Base-by-base conservation (phyloP, 2,888 invertebrate species). In the Timema podura region DNA sequence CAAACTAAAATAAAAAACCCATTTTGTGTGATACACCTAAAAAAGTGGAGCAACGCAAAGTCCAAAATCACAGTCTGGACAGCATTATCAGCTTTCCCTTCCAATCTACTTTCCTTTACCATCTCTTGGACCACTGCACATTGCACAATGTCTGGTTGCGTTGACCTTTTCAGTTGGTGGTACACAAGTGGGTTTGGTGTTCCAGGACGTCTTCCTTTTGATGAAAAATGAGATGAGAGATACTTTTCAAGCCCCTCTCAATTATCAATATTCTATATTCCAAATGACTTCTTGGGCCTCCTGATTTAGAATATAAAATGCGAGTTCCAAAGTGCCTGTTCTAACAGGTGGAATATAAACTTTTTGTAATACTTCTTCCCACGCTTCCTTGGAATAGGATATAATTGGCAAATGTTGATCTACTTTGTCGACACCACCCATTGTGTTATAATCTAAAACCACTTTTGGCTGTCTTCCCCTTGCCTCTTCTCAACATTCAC, bases 1-100 rank as follows among this genome's bases (percentile, higher is more conserved):
- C 30, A 30, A 30, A 30, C 30, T 3, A 30, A 30, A n/a, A n/a
- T n/a, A n/a, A n/a, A 30, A 30, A 30, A 30, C 30, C 1, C 30
- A 16, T 61, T 30, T 61, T 6, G 61, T 61, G 30, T 61, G 61
- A 2, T 61, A 16, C 0, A 61, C 7, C 16, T 5, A 5, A 45
- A 61, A 61, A 30, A 2, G 16, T 2, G 15, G 16, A 6, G 61
- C 61, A 61, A 15, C 61, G 45, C 61, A 16, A 7, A 59, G 16
- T 15, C 59, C 59, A 8, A 59, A 16, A 59, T 59, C 59, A 59
- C 61, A 61, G 10, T 15, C 61, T 6, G 61, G 16, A 13, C 61
- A 61, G 16, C 2, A 61, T 9, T 61, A 61, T 13, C 16, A 1
- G 16, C 61, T 61, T 13, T 61, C 61, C 30, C 16, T 61, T 61